Base-by-base conservation (phyloP, 2,113 vertebrate species). In the Pollachius pollachius region DNA sequence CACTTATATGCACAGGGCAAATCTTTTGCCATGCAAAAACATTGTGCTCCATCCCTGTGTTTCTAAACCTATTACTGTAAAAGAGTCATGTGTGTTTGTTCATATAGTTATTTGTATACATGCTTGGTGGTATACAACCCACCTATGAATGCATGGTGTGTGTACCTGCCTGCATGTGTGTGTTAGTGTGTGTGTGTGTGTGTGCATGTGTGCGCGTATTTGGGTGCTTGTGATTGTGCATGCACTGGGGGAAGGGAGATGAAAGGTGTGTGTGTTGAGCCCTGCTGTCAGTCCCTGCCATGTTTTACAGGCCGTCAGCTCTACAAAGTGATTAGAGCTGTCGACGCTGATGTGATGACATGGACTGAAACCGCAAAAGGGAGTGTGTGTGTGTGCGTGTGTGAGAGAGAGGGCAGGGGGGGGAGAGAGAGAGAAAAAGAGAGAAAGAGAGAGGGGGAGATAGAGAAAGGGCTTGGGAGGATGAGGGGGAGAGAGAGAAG, bases 331-430 rank as follows among this genome's bases (percentile, higher is more conserved):
- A 88, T 89, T 89, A 88, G 86, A 87, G 86, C 85, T 89, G 88
- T 88, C 87, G 77, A 85, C 86, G 88, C 76, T 89, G 84, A 87
- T 87, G 88, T 90, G 89, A 90, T 88, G 88, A 89, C 87, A 90
- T 62, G 80, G 72, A 57, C 71, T 87, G 85, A 86, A 89, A 90
- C 84, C 82, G 80, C 85, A 87, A 84, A 81, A 67, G 76, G 85
- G 74, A 48, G 41, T 13, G 41, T 13, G 41, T 13, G 37, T 11
- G 41, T 8, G 56, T 58, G 56, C 4, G 56, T 58, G 62, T 5
- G 62, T 4, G 62, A 18, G 62, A 34, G 25, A 52, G n/a, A 13
- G 41, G 12, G n/a, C 13, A 11, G 15, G 30, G 62, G 58, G 37
- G 30, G 52, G 59, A 25, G 58, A 52, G 4, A 16, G 12, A 16